These are phyloP conservation scores for Hecatera dysodea DNA, from an alignment of 2,888 invertebrate species.

Conservation along the genomic window DNA sequence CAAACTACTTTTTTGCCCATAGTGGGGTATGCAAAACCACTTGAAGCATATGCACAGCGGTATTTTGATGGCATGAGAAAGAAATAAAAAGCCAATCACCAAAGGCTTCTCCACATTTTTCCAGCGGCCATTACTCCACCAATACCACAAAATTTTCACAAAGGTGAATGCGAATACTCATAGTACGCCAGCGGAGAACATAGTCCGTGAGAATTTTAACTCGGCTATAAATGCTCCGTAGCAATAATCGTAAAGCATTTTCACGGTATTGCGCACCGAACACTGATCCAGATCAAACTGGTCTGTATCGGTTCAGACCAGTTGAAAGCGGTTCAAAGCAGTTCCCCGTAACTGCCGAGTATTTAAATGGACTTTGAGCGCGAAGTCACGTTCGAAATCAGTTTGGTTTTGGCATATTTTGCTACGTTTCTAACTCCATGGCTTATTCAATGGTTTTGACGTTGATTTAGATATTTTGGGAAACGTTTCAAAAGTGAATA, in stretches of 20 bases:
- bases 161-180: slow-evolving; percentile 53
- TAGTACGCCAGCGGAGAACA: slow-evolving; percentile 59
- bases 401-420: slow-evolving; percentile 56
- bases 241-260: slow-evolving; percentile 85
- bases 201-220: slow-evolving; percentile 82
- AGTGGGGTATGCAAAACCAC: background rate
- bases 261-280: slow-evolving; percentile 77
- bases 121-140: slow-evolving; percentile 13
- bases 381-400: slow-evolving; percentile 58
- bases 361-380: slow-evolving; percentile 62
- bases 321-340: slow-evolving; percentile 63
- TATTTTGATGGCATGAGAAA: slow-evolving; percentile 8
- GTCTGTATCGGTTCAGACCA: slow-evolving; percentile 68
- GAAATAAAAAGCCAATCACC: slow-evolving; percentile 12
- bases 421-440: slow-evolving; percentile 21
- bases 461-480: slow-evolving; percentile 11
- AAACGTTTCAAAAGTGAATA: slow-evolving; percentile 9
- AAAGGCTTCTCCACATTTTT: slow-evolving; percentile 7
- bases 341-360: slow-evolving; percentile 54
- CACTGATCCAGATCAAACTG: slow-evolving; percentile 75
- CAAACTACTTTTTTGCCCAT: background rate
- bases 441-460: slow-evolving; percentile 18
- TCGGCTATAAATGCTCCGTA: slow-evolving; percentile 77
- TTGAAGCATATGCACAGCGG: background rate
- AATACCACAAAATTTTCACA: slow-evolving; percentile 22